phyloP scores from a whole-genome alignment of 2,113 vertebrate genomes.

The Marmota flaviventris region DNA sequence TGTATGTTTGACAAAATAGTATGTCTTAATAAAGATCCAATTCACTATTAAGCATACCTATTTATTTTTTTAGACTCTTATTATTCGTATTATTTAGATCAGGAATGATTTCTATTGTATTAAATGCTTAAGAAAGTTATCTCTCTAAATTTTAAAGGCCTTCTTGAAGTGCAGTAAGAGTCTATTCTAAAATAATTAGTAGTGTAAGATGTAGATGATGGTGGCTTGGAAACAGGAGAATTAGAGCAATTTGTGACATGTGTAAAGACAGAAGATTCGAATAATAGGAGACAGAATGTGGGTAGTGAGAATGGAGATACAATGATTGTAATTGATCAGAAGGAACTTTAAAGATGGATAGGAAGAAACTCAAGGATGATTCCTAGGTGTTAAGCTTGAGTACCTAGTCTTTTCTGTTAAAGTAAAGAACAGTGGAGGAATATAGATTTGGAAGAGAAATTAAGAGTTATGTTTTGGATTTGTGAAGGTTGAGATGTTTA shows the following conservation, averaged over 20 bases:
- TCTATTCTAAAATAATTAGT: neutral
- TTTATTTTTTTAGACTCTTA: neutral
- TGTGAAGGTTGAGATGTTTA: neutral
- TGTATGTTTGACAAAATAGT: neutral
- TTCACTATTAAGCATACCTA: neutral
- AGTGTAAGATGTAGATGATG: neutral
- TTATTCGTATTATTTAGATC: neutral
- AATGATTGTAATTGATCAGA: neutral
- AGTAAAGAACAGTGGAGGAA: neutral
- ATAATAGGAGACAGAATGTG: no score
- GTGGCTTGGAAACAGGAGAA: neutral
- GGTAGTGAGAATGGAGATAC: neutral
- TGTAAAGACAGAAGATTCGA: neutral
- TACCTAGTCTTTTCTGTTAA: neutral
- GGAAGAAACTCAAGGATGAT: neutral
- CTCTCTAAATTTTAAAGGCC: neutral
- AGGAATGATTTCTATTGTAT: neutral
- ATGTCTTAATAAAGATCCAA: neutral
- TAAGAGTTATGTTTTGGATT: neutral
- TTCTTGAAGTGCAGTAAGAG: neutral
- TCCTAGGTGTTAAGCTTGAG: neutral
- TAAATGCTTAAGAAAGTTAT: neutral
- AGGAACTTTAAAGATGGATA: neutral
- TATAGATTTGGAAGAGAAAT: neutral
- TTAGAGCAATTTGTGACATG: neutral